Evolutionary conservation across 2,113 vertebrate species (phyloP).

Genomic region (Lycaon pictus): DNA sequence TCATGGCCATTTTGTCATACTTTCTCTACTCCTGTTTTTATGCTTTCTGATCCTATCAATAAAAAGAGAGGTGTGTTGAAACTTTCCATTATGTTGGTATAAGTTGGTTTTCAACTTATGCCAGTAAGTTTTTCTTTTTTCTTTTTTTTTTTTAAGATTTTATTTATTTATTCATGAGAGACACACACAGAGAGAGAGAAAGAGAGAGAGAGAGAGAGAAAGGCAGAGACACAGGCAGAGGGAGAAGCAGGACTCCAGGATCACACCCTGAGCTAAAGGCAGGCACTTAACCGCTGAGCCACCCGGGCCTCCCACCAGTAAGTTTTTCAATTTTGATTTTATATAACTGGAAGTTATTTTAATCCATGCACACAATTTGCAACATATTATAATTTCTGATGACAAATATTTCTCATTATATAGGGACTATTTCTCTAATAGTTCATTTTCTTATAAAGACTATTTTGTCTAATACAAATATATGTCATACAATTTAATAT

Average conservation of each 20-base stretch:
- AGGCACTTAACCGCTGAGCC: too few species aligned
- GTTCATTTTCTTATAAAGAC: background rate
- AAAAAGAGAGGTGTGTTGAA: background rate
- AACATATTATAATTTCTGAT: background rate
- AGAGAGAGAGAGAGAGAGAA: too few species aligned
- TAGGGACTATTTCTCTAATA: background rate
- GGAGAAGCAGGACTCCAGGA: too few species aligned
- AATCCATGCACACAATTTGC: background rate
- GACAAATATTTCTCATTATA: background rate
- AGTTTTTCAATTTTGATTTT: background rate
- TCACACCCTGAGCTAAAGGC: too few species aligned
- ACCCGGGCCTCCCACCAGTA: too few species aligned
- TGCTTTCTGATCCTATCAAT: background rate
- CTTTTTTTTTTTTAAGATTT: too few species aligned
- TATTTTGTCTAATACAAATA: too few species aligned
- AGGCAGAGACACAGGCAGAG: too few species aligned
- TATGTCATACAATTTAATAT: fast-evolving
- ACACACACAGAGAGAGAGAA: too few species aligned
- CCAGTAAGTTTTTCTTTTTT: background rate
- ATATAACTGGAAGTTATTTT: background rate
- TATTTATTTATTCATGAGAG: too few species aligned
- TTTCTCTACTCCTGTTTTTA: background rate
- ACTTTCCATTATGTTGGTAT: background rate
- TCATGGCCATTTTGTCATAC: background rate
- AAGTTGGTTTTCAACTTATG: too few species aligned